Percentiles rank a stretch among this genome's conserved stretches.
Conservation (phyloP, 2,888 invertebrate genomes). For the Apodemia duryi region DNA sequence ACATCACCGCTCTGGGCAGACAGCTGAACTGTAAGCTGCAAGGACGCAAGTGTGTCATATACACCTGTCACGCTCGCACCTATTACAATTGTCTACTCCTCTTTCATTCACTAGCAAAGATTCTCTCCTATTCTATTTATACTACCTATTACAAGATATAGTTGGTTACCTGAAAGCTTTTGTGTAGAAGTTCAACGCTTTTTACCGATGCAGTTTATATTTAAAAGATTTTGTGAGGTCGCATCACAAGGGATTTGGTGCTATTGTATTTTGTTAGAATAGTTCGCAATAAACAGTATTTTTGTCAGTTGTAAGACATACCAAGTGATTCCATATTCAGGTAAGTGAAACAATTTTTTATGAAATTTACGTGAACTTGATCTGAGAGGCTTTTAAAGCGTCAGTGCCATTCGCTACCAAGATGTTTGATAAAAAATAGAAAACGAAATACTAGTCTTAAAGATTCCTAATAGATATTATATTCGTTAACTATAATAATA, state of each 20-base stretch:
- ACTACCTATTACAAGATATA: constrained; percentile 64
- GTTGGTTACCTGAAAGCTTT: constrained; percentile 77
- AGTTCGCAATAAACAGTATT: constrained; percentile 12
- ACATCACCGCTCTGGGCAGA: constrained; percentile 77
- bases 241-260: constrained; percentile 49
- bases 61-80: constrained; percentile 58
- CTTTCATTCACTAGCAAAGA: constrained; percentile 60
- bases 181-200: constrained; percentile 76
- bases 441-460: too few species aligned
- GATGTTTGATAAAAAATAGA: too few species aligned
- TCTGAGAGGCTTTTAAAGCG: too few species aligned
- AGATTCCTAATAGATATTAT: too few species aligned
- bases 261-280: constrained; percentile 34
- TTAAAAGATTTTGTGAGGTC: constrained; percentile 59
- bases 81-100: constrained; percentile 42
- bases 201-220: constrained; percentile 65
- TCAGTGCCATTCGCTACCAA: too few species aligned
- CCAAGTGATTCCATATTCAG: not conserved
- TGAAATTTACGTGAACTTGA: not conserved
- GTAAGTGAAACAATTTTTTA: constrained; percentile 1
- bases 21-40: constrained; percentile 75
- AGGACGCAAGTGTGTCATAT: constrained; percentile 63
- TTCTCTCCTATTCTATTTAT: constrained; percentile 67
- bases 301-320: not conserved
- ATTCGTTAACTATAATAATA: too few species aligned